These are phyloP conservation scores for Phyllostomus hastatus DNA, from an alignment of 2,113 vertebrate genomes.

Conservation along the genomic window DNA sequence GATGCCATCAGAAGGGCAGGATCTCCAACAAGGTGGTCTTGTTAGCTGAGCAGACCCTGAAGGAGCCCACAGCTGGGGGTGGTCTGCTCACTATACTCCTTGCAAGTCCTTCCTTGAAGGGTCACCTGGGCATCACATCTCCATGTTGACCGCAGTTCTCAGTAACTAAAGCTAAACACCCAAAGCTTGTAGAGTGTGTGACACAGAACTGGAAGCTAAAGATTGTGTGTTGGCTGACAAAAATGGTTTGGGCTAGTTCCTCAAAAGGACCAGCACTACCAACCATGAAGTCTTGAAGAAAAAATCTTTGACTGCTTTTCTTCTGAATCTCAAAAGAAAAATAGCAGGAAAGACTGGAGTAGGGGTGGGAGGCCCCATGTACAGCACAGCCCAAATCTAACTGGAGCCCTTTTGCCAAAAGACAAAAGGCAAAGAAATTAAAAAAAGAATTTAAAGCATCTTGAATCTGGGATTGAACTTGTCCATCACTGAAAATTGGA, in stretches of 20 bases:
- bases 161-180: not conserved
- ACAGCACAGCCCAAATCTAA: not conserved
- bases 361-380: not conserved
- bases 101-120: not conserved
- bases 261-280: not conserved
- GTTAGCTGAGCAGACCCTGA: not conserved
- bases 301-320: not conserved
- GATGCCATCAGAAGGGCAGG: fast-evolving
- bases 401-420: not conserved
- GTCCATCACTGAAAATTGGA: not conserved
- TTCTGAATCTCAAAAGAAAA: not conserved
- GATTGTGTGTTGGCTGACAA: not conserved
- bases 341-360: not conserved
- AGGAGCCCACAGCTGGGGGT: not conserved
- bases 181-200: not conserved
- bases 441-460: not conserved
- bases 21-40: not conserved
- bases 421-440: not conserved
- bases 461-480: not conserved
- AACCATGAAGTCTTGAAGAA: not conserved
- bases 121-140: not conserved
- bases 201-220: not conserved
- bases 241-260: not conserved
- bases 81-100: not conserved
- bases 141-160: not conserved